Evolutionary conservation across 2,888 invertebrate species (phyloP), one percentile per base, ranked within the genome.

Genomic region (Cephus pulcher): DNA sequence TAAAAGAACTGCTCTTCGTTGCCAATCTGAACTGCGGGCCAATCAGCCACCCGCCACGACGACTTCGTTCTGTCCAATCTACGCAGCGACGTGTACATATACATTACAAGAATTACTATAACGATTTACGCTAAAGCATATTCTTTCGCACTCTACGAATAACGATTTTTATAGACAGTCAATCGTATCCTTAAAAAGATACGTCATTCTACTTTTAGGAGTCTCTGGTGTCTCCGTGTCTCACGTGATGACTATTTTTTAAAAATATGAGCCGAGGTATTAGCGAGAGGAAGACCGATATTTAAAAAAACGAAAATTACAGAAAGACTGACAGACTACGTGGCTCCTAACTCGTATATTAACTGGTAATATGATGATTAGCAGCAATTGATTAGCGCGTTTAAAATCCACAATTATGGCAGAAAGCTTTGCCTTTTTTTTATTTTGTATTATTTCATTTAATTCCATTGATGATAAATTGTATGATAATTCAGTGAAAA

Each of bases 11-110:
- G 87, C 90, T 86, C 89, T 89, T 88, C 90, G 88, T 90, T 90
- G 89, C 90, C 90, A 90, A 89, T 88, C 89, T 86, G 88, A 89
- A 88, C 89, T 88, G 89, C 89, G 89, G 89, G 89, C 87, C 89
- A 85, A 85, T 88, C 90, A 88, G 85, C 90, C 84, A 87, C 88
- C 90, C 89, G 88, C 85, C 89, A 87, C 89, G 88, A 88, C 89
- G 89, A 90, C 90, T 89, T 88, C 90, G 86, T 88, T 90, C 89
- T 90, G 89, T 90, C 88, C 90, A 90, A 90, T 89, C 90, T 90
- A 88, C 90, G 89, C 90, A 90, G 88, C 89, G 88, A 90, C 89
- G 89, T 90, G 89, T 89, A 90, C 80, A 86, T 86, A 86, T 83
- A 88, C 56, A 56, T 56, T 56, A 56, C 86, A 88, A 83, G 82